Percentiles rank a stretch among this genome's conserved stretches.
phyloP scores from a whole-genome alignment of 2,113 vertebrate genomes.

The Artemisiospiza belli region DNA sequence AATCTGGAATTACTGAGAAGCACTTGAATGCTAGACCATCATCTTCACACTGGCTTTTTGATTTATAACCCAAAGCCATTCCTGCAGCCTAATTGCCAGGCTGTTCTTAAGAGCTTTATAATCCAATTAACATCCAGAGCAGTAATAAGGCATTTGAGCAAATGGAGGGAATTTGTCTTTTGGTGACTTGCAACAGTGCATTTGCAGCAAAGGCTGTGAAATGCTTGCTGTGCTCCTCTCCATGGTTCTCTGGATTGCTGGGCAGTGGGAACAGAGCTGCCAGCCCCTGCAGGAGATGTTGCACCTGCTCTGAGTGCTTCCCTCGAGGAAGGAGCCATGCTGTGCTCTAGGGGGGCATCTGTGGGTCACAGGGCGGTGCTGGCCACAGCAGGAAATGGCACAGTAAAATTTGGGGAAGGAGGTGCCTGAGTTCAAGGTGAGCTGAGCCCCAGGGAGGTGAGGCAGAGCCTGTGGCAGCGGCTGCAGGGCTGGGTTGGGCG shows the following conservation, averaged over 20 bases:
- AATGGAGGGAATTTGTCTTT: neutral
- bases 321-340: neutral
- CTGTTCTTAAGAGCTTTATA: neutral
- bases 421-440: neutral
- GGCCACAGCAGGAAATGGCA: neutral
- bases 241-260: accelerated
- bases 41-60: neutral
- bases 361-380: neutral
- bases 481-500: neutral
- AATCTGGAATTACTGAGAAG: neutral
- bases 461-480: neutral
- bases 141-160: neutral
- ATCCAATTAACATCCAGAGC: slow-evolving; percentile 6
- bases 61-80: neutral
- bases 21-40: neutral
- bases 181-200: neutral
- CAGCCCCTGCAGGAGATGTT: neutral
- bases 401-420: neutral
- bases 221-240: neutral
- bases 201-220: neutral
- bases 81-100: neutral
- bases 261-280: neutral
- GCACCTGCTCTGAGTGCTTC: neutral
- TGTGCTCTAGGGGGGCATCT: accelerated
- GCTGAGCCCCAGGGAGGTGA: neutral